phyloP scores from a whole-genome alignment of 2,888 invertebrate species.

The Aproaerema taeniolella region DNA sequence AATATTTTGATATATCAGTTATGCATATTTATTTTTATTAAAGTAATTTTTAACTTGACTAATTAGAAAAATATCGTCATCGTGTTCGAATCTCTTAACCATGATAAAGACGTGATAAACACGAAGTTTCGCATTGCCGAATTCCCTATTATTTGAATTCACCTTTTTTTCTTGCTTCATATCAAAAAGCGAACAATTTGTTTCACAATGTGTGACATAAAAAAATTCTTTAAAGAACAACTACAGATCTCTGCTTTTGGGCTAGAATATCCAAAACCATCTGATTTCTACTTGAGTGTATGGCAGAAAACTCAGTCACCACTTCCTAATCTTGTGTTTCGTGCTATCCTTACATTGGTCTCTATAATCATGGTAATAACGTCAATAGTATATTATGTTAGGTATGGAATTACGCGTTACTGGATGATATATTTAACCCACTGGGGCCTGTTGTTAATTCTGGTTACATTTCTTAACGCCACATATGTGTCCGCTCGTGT shows the following conservation, averaged over 20 bases:
- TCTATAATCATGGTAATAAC: conserved; percentile 50
- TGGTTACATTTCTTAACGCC: conserved; percentile 50
- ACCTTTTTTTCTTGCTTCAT: no score
- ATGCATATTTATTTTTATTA: no score
- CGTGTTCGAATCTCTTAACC: no score
- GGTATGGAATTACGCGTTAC: conserved; percentile 33
- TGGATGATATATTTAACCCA: conserved; percentile 77
- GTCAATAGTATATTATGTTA: conserved; percentile 46
- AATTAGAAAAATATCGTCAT: no score
- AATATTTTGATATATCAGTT: no score
- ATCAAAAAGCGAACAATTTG: no score
- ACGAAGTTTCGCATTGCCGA: no score
- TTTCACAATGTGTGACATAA: conserved; percentile 48
- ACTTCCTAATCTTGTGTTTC: conserved; percentile 54
- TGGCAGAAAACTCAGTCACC: conserved; percentile 61
- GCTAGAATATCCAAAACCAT: conserved; percentile 48
- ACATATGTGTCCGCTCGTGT: conserved; percentile 53
- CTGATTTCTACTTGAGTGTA: conserved; percentile 60
- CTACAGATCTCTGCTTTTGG: conserved; percentile 42
- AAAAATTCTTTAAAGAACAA: conserved; percentile 54
- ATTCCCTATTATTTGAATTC: no score
- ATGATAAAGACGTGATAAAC: no score
- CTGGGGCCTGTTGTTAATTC: conserved; percentile 62
- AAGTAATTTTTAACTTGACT: no score
- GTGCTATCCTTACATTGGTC: conserved; percentile 47